These are phyloP conservation scores for Lepilemur septentrionalis DNA, from an alignment of 2,797 vertebrate species.

Conservation along the genomic window DNA sequence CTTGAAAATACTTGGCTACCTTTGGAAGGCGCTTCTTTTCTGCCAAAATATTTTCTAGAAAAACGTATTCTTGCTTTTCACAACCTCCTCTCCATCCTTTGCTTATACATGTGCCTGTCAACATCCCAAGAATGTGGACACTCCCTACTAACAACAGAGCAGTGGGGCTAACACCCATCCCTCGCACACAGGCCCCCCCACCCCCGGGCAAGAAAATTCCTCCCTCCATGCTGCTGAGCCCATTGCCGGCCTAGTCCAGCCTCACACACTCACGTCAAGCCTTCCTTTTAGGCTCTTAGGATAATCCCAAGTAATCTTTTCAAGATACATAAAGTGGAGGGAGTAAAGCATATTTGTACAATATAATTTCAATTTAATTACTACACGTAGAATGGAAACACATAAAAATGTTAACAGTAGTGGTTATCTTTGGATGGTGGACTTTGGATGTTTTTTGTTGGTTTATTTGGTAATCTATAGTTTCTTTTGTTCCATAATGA, in stretches of 20 bases:
- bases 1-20: conserved; percentile 65
- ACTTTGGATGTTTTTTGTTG: background rate
- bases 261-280: background rate
- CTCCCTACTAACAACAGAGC: no score
- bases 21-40: conserved; percentile 27
- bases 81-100: conserved; percentile 8
- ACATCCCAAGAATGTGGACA: background rate
- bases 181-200: no score
- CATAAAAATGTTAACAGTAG: background rate
- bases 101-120: background rate
- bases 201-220: background rate
- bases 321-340: background rate
- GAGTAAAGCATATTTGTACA: background rate
- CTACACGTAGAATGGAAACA: background rate
- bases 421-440: background rate
- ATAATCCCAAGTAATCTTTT: background rate
- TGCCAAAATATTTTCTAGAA: conserved; percentile 57
- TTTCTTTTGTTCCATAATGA: conserved; percentile 15
- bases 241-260: no score
- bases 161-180: background rate
- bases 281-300: background rate
- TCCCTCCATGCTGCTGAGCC: background rate
- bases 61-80: conserved; percentile 8
- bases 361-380: conserved; percentile 17
- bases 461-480: background rate